Base-by-base conservation (phyloP, 1,140 invertebrate species). In the Xylocopa sonorina region DNA sequence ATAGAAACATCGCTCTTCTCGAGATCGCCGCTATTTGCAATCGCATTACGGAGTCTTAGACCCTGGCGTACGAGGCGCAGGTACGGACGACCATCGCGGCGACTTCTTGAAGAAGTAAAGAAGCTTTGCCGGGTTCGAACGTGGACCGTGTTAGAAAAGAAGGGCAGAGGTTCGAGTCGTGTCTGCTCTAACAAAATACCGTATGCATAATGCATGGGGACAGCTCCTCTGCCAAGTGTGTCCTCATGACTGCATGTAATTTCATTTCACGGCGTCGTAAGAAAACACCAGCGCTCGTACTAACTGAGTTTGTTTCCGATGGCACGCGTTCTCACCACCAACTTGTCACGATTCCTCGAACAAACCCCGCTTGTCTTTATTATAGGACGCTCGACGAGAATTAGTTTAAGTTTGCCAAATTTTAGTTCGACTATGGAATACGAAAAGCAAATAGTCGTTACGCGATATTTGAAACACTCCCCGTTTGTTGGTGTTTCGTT, bases 191-290 rank as follows among this genome's bases (percentile, higher is more conserved):
- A 88, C 90, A 90, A 91, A 91, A 91, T 92, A 92, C 87, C 88
- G 86, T 87, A 90, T 92, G 91, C 91, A 91, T 92, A 89, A 91
- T 92, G 90, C 91, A 92, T 92, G 78, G 86, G 38, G 87, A 82
- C 78, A 72, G 83, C 83, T 81, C 80, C 89, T 89, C 87, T 91
- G 90, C 91, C 91, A 92, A 92, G 91, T 91, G 86, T 90, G 88
- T 83, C 90, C 82, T 85, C 87, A 87, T 90, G 90, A 91, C 90
- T 90, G 89, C 86, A 88, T 90, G 90, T 91, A 91, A 91, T 92
- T 91, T 91, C 91, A 92, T 92, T 91, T 92, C 91, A 91, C 89
- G 87, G 87, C 85, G 75, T 88, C 89, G 86, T 90, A 92, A 91
- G 89, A 87, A n/a, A 89, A 90, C 77, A 84, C 82, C 71, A 60